Evolutionary conservation across 2,888 invertebrate species (phyloP).

Genomic region (Sphaerophoria rueppellii): DNA sequence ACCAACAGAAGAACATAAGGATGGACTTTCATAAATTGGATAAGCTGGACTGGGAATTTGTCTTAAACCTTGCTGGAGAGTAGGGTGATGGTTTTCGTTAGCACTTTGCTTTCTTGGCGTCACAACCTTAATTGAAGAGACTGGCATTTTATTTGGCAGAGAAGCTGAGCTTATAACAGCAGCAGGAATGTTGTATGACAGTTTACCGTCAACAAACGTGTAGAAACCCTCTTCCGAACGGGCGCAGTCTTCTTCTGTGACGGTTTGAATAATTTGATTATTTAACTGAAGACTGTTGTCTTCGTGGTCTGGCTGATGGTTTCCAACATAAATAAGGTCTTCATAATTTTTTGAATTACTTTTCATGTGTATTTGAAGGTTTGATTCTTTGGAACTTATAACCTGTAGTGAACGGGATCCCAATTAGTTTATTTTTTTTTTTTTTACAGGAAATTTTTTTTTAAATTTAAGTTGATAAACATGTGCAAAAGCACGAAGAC

Average conservation of each 20-base stretch:
- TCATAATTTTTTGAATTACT: slow-evolving; percentile 91
- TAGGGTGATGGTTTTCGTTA: slow-evolving; percentile 52
- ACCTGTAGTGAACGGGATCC: slow-evolving; percentile 63
- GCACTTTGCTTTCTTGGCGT: slow-evolving; percentile 67
- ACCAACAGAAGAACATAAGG: slow-evolving; percentile 80
- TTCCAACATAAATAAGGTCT: slow-evolving; percentile 84
- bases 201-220: slow-evolving; percentile 75
- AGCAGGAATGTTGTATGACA: slow-evolving; percentile 74
- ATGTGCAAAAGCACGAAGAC: too few species aligned
- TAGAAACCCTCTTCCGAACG: slow-evolving; percentile 74
- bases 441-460: slow-evolving; percentile 31
- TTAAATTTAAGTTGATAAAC: background rate
- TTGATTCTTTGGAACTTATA: slow-evolving; percentile 70
- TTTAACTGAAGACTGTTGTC: slow-evolving; percentile 66
- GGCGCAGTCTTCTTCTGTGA: slow-evolving; percentile 46
- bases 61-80: slow-evolving; percentile 76
- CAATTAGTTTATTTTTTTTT: slow-evolving; percentile 49
- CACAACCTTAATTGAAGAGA: slow-evolving; percentile 61
- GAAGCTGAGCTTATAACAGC: slow-evolving; percentile 65
- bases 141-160: slow-evolving; percentile 47
- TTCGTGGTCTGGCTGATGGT: slow-evolving; percentile 78
- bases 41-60: slow-evolving; percentile 91
- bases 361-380: slow-evolving; percentile 89
- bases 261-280: slow-evolving; percentile 58
- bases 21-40: slow-evolving; percentile 92